Evolutionary conservation across 2,888 invertebrate genomes (phyloP).

Genomic region (Adineta ricciae): DNA sequence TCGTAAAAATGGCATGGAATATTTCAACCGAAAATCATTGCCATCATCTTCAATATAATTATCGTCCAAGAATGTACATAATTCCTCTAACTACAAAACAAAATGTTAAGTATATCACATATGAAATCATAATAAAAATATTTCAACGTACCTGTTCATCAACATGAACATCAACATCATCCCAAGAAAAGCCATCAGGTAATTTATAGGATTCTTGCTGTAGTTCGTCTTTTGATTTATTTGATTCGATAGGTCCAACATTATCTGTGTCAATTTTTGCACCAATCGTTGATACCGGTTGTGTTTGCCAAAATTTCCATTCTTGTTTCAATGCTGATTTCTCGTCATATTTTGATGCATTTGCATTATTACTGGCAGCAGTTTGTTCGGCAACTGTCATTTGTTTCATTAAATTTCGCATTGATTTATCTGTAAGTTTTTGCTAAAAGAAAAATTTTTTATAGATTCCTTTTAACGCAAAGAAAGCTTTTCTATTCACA

Average conservation of each 20-base stretch:
- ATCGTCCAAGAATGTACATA: conserved; percentile 86
- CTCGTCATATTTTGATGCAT: conserved; percentile 28
- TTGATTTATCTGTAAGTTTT: too few relatives aligned
- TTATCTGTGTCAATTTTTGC: conserved; percentile 8
- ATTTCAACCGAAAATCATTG: conserved; percentile 98
- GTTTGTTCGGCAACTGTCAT: too few relatives aligned
- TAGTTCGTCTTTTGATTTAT: conserved; percentile 23
- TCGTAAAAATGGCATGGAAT: conserved; percentile 86
- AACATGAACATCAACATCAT: conserved; percentile 27
- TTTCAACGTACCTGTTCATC: conserved; percentile 37
- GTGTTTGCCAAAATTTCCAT: conserved; percentile 33
- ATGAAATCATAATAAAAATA: conserved; percentile 55
- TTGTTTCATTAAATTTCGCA: too few relatives aligned
- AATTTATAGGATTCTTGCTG: conserved; percentile 26
- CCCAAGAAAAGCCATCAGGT: conserved; percentile 28
- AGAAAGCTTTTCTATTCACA: too few relatives aligned
- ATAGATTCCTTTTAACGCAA: too few relatives aligned
- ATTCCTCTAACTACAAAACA: conserved; percentile 54
- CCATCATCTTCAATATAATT: conserved; percentile 99
- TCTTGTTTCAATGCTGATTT: conserved; percentile 17
- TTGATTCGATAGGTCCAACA: conserved; percentile 24
- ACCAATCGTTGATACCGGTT: conserved; percentile 29
- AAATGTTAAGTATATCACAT: too few relatives aligned
- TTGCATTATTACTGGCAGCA: too few relatives aligned
- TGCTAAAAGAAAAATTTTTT: too few relatives aligned